Conservation (phyloP, 2,113 vertebrate species). For the Anolis carolinensis region DNA sequence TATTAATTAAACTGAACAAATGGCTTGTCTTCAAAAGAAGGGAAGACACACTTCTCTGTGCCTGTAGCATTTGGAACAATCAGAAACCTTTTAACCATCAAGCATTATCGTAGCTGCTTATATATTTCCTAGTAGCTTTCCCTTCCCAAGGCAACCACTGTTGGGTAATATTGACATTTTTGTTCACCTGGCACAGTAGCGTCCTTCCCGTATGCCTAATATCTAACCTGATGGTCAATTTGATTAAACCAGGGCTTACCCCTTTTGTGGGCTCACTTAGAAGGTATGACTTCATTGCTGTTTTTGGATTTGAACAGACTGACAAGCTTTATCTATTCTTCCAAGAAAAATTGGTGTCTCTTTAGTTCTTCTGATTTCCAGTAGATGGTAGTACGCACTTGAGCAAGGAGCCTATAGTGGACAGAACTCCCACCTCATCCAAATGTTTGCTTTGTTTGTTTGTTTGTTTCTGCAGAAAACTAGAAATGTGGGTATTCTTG, state of each 20-base stretch:
- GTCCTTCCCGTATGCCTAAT: background rate
- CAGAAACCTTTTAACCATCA: background rate
- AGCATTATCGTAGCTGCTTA: background rate
- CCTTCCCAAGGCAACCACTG: background rate
- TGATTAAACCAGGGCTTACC: background rate
- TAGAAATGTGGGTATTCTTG: background rate
- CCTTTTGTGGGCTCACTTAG: background rate
- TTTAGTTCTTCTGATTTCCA: constrained; percentile 54
- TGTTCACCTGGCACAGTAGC: background rate
- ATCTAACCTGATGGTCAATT: background rate
- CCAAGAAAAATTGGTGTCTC: background rate
- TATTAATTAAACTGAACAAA: background rate
- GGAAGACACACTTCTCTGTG: background rate
- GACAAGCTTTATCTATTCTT: background rate
- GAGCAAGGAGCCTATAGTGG: constrained; percentile 28
- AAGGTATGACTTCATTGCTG: background rate
- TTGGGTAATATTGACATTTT: background rate
- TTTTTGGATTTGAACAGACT: background rate
- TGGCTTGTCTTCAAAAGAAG: background rate
- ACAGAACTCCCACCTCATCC: background rate
- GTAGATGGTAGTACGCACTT: constrained; percentile 68
- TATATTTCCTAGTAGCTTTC: background rate
- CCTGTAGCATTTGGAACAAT: background rate
- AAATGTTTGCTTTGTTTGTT: constrained; percentile 19
- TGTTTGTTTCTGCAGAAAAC: background rate